A percentile compares a stretch with the other conserved stretches of the same genome.
Conservation (phyloP, 2,797 vertebrate genomes). For the Cebuella pygmaea region DNA sequence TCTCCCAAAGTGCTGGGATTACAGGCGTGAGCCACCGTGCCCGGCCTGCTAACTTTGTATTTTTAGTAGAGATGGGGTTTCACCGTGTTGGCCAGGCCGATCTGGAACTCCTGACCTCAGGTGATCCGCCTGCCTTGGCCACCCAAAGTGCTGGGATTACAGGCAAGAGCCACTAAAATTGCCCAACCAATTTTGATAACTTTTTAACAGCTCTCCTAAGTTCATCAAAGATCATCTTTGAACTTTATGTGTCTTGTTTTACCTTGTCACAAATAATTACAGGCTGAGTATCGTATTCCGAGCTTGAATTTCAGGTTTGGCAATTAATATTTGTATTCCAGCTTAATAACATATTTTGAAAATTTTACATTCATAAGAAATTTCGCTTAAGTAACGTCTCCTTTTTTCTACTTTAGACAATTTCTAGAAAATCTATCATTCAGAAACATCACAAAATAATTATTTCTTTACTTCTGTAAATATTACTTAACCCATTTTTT, state of each 20-base stretch:
- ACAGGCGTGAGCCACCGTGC: too few relatives aligned
- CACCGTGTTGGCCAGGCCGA: neutral
- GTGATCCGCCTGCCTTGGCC: neutral
- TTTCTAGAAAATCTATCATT: constrained; percentile 38
- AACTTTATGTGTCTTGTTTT: neutral
- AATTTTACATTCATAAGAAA: neutral
- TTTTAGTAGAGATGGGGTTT: neutral
- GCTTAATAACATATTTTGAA: constrained; percentile 13
- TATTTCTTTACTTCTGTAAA: constrained; percentile 2
- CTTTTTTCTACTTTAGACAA: constrained; percentile 23
- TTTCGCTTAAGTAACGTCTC: neutral
- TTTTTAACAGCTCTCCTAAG: constrained; percentile 8
- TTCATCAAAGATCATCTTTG: neutral
- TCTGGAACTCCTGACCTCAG: neutral
- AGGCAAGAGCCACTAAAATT: neutral
- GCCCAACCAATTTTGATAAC: neutral
- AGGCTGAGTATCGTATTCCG: neutral
- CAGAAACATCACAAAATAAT: constrained; percentile 12
- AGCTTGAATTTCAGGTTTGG: constrained; percentile 6
- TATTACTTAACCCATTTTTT: neutral
- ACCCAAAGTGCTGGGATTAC: neutral
- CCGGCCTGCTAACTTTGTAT: neutral
- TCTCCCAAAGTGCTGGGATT: too few relatives aligned
- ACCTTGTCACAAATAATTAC: constrained; percentile 1
- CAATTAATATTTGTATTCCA: neutral